Percentiles rank a stretch among this genome's conserved stretches.
Conservation (phyloP, 2,888 invertebrate species). For the Eugnorisma glareosa region DNA sequence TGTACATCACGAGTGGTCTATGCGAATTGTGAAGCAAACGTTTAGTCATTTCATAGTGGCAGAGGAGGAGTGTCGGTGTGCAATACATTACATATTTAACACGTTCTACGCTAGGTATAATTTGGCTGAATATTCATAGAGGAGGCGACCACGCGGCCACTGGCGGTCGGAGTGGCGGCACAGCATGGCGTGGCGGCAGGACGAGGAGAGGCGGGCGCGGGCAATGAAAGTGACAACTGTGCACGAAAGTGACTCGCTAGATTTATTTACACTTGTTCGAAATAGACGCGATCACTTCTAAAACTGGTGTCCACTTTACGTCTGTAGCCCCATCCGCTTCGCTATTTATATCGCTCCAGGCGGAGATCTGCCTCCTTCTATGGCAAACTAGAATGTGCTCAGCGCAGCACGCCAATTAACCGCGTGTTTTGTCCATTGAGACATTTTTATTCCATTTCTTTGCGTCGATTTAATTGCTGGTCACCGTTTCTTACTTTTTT, state of each 20-base stretch:
- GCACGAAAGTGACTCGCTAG: conserved; percentile 87
- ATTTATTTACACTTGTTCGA: conserved; percentile 89
- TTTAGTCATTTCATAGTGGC: conserved; percentile 12
- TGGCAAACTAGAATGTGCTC: conserved; percentile 84
- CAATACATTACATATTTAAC: conserved; percentile 39
- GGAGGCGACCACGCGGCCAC: conserved; percentile 25
- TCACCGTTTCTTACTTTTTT: conserved; percentile 73
- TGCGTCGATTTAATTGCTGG: conserved; percentile 74
- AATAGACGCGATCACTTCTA: conserved; percentile 87
- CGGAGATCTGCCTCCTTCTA: conserved; percentile 86
- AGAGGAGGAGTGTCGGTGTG: conserved; percentile 21
- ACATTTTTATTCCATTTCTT: conserved; percentile 82
- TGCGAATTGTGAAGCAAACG: conserved; percentile 27
- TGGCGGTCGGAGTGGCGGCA: conserved; percentile 65
- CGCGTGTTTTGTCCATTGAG: conserved; percentile 79
- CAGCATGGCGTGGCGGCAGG: conserved; percentile 69
- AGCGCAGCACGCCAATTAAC: conserved; percentile 80
- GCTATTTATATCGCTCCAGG: conserved; percentile 86
- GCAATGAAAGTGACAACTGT: conserved; percentile 87
- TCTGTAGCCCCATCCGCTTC: conserved; percentile 79
- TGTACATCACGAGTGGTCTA: conserved; percentile 4
- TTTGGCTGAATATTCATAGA: conserved; percentile 37
- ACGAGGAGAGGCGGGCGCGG: conserved; percentile 73
- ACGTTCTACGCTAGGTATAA: conserved; percentile 14
- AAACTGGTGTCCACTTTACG: conserved; percentile 88